phyloP scores from a whole-genome alignment of 1,140 invertebrate species.

The Ceratina australensis region DNA sequence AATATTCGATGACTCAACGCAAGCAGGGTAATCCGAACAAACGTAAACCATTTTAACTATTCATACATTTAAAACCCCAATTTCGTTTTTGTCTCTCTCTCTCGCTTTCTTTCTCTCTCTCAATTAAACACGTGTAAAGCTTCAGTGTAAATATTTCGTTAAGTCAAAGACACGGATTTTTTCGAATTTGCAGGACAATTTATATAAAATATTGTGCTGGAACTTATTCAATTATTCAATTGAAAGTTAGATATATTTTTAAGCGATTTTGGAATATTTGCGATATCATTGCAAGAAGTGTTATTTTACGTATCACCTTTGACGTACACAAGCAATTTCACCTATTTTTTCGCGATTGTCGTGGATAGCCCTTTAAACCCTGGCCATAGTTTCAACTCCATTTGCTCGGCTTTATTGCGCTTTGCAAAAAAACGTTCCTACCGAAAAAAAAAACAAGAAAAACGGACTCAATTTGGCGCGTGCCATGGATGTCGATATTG shows the following conservation, averaged over 20 bases:
- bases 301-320: too few relatives aligned
- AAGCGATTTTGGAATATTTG: too few relatives aligned
- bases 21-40: neutral
- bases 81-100: neutral
- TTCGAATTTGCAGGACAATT: neutral
- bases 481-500: conserved; percentile 34
- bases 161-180: neutral
- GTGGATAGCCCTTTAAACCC: neutral
- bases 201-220: neutral
- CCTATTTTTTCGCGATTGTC: neutral
- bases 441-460: conserved; percentile 16
- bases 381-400: neutral
- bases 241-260: too few relatives aligned
- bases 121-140: too few relatives aligned
- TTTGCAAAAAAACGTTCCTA: neutral
- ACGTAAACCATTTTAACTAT: neutral
- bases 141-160: neutral
- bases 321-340: neutral
- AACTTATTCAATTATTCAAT: neutral
- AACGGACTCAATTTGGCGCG: conserved; percentile 29
- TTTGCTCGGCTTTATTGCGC: conserved; percentile 8
- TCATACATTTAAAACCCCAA: neutral
- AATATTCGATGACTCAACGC: neutral
- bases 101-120: too few relatives aligned
- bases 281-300: too few relatives aligned